Conservation (phyloP, 1,140 invertebrate species). For the Cyclina sinensis region DNA sequence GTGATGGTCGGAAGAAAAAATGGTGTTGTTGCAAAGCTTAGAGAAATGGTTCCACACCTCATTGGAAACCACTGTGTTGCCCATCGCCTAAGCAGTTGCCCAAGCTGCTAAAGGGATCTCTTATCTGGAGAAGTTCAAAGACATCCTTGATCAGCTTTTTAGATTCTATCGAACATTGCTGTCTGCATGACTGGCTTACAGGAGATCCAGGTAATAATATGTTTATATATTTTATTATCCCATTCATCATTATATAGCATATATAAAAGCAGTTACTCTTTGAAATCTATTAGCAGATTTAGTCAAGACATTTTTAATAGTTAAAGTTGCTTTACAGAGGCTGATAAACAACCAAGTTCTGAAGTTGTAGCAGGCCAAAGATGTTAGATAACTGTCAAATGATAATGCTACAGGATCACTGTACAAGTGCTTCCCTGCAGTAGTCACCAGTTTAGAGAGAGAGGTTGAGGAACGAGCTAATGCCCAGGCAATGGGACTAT, state of each 20-base stretch:
- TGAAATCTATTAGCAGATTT: no score
- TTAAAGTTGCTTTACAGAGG: no score
- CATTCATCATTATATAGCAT: no score
- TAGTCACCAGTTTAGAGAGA: constrained; percentile 15
- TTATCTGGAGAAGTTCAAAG: constrained; percentile 5
- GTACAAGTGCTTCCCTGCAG: background rate
- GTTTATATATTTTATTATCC: no score
- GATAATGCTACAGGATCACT: background rate
- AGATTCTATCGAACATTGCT: no score
- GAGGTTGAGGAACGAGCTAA: constrained; percentile 32
- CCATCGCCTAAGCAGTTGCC: constrained; percentile 24
- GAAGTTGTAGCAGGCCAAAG: constrained; percentile 36
- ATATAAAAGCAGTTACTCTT: no score
- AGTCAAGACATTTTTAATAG: no score
- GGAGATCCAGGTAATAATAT: no score
- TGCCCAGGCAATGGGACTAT: constrained; percentile 10
- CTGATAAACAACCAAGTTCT: no score
- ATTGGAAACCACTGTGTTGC: constrained; percentile 56
- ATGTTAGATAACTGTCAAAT: constrained; percentile 22
- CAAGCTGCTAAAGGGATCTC: constrained; percentile 21
- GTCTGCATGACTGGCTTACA: no score
- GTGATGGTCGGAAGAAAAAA: constrained; percentile 2
- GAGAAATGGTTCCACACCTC: background rate
- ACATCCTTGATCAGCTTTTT: constrained; percentile 19
- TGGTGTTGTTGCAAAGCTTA: constrained; percentile 34